Evolutionary conservation across 1,140 invertebrate genomes (phyloP), one percentile per base, ranked within the genome.

Genomic region (Steinernema khuongi): DNA sequence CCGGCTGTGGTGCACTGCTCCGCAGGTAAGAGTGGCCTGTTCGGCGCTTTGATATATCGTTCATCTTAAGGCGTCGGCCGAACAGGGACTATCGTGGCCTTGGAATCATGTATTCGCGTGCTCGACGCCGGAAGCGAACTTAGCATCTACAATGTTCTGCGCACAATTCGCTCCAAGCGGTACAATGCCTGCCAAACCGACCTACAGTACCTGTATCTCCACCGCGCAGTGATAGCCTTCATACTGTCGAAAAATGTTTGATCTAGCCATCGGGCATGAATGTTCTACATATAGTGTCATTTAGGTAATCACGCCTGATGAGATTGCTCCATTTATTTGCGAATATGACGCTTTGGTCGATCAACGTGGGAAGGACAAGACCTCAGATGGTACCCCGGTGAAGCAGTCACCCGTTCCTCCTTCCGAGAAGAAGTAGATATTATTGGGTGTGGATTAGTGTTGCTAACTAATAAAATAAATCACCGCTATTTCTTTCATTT

Each of bases 141-240:
- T 1, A 78, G 44, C 67, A 70, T 79, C 33, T 82, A 82, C 77
- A 79, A 79, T 43, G 67, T 79, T 28, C 33, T 79, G 2, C 82
- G 79, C 19, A 67, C 77, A 18, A 66, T 79, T 26, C 77, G 79
- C 22, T 31, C 14, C 28, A 31, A 43, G 22, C 73, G 79, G 18
- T 81, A 74, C 43, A 28, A 79, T 0, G 80, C 79, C 4, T 81
- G 80, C 28, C 79, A 79, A 44, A 81, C 80, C 22, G 81, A 83
- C 50, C 71, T 83, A 30, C 79, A 81, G 72, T 79, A 79, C 30
- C 77, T 79, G 7, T 79, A 79, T 67, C 66, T 79, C 1, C 79
- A 79, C 60, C 79, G 79, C 4, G 74, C 78, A 0, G 36, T 79
- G 26, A 31, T 79, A 22, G 73, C 81, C 11, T 79, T 69, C 31